Evolutionary conservation across 2,888 invertebrate species (phyloP).

Genomic region (Hypolimnas misippus): DNA sequence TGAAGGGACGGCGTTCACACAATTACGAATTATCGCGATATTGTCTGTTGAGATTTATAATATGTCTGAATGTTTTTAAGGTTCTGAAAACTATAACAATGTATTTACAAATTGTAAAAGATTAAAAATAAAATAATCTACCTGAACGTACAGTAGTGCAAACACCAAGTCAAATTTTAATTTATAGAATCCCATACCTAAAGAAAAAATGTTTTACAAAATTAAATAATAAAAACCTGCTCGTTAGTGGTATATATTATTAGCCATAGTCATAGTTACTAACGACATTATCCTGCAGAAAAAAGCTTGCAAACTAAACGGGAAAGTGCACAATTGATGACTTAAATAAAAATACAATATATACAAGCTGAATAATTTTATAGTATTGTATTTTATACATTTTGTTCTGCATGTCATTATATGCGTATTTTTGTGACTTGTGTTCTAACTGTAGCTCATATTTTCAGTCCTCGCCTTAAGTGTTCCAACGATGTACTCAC

Average conservation of each 20-base stretch:
- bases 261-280: too few relatives aligned
- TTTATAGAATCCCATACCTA: not conserved
- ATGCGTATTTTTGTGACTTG: not conserved
- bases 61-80: too few relatives aligned
- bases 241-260: too few relatives aligned
- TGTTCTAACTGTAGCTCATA: not conserved
- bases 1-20: slow-evolving; percentile 61
- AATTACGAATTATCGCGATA: slow-evolving; percentile 51
- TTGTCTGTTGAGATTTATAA: slow-evolving; percentile 26
- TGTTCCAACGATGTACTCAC: slow-evolving; percentile 36
- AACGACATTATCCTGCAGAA: too few relatives aligned
- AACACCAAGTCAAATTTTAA: not conserved
- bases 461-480: slow-evolving; percentile 20
- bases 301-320: too few relatives aligned
- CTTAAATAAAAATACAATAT: too few relatives aligned
- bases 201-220: not conserved
- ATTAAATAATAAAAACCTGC: too few relatives aligned
- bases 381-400: too few relatives aligned
- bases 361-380: too few relatives aligned
- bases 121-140: slow-evolving; percentile 4
- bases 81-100: too few relatives aligned
- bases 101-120: too few relatives aligned
- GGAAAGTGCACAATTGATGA: too few relatives aligned
- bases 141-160: not conserved
- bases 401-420: not conserved